Conservation (phyloP, 2,797 vertebrate genomes). For the Valencia hispanica region DNA sequence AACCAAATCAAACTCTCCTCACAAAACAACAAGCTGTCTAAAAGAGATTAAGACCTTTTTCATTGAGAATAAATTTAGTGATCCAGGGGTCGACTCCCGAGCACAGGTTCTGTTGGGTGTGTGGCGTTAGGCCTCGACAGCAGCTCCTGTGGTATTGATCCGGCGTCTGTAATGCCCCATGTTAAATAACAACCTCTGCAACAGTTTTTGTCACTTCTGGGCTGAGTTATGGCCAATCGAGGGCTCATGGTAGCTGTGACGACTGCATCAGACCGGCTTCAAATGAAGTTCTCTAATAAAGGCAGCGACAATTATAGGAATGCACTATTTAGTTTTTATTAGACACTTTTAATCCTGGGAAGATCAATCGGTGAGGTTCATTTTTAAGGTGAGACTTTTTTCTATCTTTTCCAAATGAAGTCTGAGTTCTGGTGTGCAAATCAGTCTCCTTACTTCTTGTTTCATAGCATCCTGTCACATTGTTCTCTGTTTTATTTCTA, state of each 20-base stretch:
- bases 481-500: conserved; percentile 17
- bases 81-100: conserved; percentile 16
- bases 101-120: background rate
- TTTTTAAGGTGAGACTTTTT: conserved; percentile 9
- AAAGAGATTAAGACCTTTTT: conserved; percentile 5
- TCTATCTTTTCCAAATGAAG: conserved; percentile 18
- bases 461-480: background rate
- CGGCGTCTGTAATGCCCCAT: conserved; percentile 30
- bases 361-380: conserved; percentile 27
- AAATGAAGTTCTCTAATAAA: conserved; percentile 23
- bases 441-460: background rate
- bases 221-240: conserved; percentile 44
- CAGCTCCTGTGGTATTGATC: conserved; percentile 11
- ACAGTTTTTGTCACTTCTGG: conserved; percentile 41
- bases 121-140: conserved; percentile 2
- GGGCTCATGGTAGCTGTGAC: conserved; percentile 36
- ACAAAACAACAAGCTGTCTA: background rate
- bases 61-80: conserved; percentile 6
- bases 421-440: too few species aligned
- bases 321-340: conserved; percentile 57
- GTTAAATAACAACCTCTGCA: conserved; percentile 38
- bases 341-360: conserved; percentile 35
- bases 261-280: conserved; percentile 22
- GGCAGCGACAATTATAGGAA: conserved; percentile 55
- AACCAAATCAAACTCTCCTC: background rate